These are phyloP conservation scores for Olivierus martensii DNA, from an alignment of 1,140 invertebrate species.

Conservation along the genomic window DNA sequence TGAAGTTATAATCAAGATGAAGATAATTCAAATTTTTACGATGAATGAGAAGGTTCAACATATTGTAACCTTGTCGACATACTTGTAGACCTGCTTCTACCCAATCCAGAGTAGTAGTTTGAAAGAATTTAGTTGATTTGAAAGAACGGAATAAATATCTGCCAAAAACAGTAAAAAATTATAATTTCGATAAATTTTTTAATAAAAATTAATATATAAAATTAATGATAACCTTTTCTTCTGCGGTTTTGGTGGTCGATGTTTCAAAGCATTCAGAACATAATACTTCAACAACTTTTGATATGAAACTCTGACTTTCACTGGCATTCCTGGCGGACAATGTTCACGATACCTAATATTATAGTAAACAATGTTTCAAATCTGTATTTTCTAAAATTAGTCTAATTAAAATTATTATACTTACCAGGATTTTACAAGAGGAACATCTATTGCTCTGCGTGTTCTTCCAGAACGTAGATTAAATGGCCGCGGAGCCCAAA, in stretches of 20 bases:
- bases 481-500: constrained; percentile 97
- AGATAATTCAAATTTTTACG: constrained; percentile 99
- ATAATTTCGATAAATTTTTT: no score
- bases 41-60: constrained; percentile 97
- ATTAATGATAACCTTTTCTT: constrained; percentile 67
- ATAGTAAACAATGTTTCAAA: not conserved
- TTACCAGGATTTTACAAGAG: constrained; percentile 87
- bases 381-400: not conserved
- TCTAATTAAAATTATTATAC: constrained; percentile 40
- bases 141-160: constrained; percentile 92
- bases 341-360: constrained; percentile 54
- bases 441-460: constrained; percentile 87
- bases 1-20: constrained; percentile 99
- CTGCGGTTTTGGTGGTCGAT: constrained; percentile 92
- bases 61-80: constrained; percentile 98
- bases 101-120: constrained; percentile 98
- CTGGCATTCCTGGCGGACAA: constrained; percentile 94
- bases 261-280: constrained; percentile 94
- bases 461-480: constrained; percentile 76
- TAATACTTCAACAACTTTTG: constrained; percentile 98
- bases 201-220: constrained; percentile 1
- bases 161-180: not conserved
- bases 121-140: constrained; percentile 99
- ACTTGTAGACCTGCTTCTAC: constrained; percentile 94
- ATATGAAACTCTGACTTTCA: constrained; percentile 95